These are phyloP conservation scores for Ichneumoninae sp. DNA, from an alignment of 2,888 invertebrate genomes.

Conservation along the genomic window DNA sequence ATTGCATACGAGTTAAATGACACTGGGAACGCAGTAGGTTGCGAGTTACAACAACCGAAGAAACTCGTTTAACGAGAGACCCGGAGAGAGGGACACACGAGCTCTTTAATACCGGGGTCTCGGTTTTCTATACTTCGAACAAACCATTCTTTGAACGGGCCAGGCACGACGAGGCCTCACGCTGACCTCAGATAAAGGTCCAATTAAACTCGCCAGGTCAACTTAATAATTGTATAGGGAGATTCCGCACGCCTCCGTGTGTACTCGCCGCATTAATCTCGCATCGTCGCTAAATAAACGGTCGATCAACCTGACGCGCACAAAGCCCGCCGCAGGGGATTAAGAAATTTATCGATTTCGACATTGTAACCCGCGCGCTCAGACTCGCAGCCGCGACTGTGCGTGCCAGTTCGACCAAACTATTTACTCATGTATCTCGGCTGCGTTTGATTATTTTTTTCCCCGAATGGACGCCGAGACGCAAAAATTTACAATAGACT, in stretches of 20 bases:
- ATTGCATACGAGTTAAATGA: conserved; percentile 42
- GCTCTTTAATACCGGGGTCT: conserved; percentile 19
- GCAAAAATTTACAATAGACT: background rate
- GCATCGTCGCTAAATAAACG: conserved; percentile 43
- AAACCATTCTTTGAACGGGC: conserved; percentile 71
- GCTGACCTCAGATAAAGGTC: conserved; percentile 77
- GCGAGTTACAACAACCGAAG: background rate
- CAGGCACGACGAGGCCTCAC: conserved; percentile 67
- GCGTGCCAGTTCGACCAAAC: background rate
- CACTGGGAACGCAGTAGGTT: conserved; percentile 13
- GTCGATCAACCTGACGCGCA: conserved; percentile 60
- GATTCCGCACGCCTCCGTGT: conserved; percentile 63
- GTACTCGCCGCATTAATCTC: background rate
- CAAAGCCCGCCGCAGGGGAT: background rate
- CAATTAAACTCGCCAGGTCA: conserved; percentile 77
- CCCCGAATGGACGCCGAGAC: background rate
- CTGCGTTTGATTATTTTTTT: background rate
- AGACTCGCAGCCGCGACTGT: background rate
- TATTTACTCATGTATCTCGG: background rate
- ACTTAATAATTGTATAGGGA: conserved; percentile 75
- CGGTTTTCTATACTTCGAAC: conserved; percentile 67
- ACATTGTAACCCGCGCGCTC: background rate
- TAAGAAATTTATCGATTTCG: conserved; percentile 12
- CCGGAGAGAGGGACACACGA: conserved; percentile 11
- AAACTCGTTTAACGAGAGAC: conserved; percentile 19